Base-by-base conservation (phyloP, 1,140 invertebrate species). In the Wiebesia pumilae region DNA sequence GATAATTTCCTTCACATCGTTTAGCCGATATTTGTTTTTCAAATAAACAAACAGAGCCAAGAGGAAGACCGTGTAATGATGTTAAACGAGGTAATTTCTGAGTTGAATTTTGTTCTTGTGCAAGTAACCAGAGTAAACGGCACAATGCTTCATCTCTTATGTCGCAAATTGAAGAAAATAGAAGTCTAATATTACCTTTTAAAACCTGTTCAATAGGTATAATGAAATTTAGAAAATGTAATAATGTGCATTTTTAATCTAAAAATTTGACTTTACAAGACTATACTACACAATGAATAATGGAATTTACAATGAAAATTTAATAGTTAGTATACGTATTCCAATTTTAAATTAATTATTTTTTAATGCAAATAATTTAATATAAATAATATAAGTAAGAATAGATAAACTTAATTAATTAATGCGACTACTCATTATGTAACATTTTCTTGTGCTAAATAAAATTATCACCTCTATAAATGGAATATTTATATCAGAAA, bases 141-240 rank as follows among this genome's bases (percentile, higher is more conserved):
- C 93, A 94, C 71, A 94, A 88, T 19, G 94, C 94, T 91, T 95
- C 95, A 69, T 95, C 92, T 85, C 94, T 89, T 19, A 93, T 87
- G n/a, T 90, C 87, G 9, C 83, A n/a, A 71, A 94, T 91, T 27
- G 89, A 67, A n/a, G 92, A 90, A 86, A 94, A 95, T 27, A 95
- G 87, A n/a, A 95, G 88, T 67, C 94, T 90, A 21, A 93, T 88
- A 89, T 95, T 95, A n/a, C 94, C 93, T 88, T 94, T 94, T 9
- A 95, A 83, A 19, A 94, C 89, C 92, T 94, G 62, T n/a, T 47
- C 89, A 80, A 47, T 83, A 85, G 84, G 69, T n/a, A 71, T 78
- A 38, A 54, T 47, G 33, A 35, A 82, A 21, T 51, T 43, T 24
- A n/a, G 14, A 51, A 80, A 88, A 47, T 86, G 38, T 86, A 87